Evolutionary conservation across 23 tunicate species (phyloP).

Genomic region (Ascidia mentula): DNA sequence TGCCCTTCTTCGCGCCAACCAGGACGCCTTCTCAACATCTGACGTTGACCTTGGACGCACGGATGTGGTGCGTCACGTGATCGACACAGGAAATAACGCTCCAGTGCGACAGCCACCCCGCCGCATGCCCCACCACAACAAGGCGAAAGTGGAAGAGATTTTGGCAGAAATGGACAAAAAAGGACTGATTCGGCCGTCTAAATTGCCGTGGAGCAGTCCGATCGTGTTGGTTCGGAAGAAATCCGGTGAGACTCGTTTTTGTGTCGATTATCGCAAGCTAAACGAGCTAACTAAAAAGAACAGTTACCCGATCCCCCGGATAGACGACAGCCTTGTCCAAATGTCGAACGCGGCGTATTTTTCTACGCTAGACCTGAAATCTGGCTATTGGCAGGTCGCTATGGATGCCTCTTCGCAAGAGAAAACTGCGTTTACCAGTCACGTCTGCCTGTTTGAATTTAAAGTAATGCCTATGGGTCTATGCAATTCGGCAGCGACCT

Average conservation of each 20-base stretch:
- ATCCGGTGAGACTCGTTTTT: slow-evolving; percentile 19
- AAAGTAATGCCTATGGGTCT: background rate
- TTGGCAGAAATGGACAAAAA: too few relatives aligned
- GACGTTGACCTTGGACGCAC: background rate
- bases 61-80: background rate
- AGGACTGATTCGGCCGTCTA: too few relatives aligned
- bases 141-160: too few relatives aligned
- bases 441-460: background rate
- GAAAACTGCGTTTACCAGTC: background rate
- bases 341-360: background rate
- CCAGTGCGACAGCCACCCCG: background rate
- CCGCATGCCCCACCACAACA: background rate
- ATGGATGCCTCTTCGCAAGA: background rate
- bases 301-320: background rate
- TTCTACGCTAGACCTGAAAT: background rate
- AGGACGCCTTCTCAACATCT: background rate
- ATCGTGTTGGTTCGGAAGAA: slow-evolving; percentile 24
- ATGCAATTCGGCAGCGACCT: background rate
- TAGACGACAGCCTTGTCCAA: background rate
- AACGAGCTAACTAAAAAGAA: slow-evolving; percentile 15
- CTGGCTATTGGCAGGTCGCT: background rate
- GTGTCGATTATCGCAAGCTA: slow-evolving; percentile 35
- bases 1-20: too few relatives aligned
- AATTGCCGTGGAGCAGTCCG: slow-evolving; percentile 17
- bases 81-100: background rate